Conservation (phyloP, 1,140 invertebrate species). For the Philotrypesis tridentata region DNA sequence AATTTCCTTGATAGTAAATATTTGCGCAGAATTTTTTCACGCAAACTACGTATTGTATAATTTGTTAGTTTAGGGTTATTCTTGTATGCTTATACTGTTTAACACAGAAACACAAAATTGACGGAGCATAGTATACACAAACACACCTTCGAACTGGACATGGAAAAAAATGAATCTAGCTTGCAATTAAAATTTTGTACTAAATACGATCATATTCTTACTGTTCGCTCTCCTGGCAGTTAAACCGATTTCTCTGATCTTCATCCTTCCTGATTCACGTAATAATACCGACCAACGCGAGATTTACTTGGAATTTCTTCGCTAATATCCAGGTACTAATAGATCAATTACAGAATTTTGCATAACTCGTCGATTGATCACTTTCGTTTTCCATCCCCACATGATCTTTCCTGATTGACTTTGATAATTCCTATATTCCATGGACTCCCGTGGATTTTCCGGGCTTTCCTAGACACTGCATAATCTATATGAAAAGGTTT, state of each 20-base stretch:
- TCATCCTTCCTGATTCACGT: conserved; percentile 41
- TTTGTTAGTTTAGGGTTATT: too few relatives aligned
- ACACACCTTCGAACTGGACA: too few relatives aligned
- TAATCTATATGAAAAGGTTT: too few relatives aligned
- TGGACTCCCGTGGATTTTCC: background rate
- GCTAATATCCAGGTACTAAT: conserved; percentile 30
- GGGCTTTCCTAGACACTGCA: background rate
- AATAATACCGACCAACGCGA: conserved; percentile 4
- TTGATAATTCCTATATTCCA: conserved; percentile 20
- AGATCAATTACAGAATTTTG: conserved; percentile 48
- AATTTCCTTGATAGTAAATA: too few relatives aligned
- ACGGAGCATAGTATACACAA: too few relatives aligned
- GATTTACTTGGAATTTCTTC: background rate
- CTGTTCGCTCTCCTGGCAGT: conserved; percentile 7
- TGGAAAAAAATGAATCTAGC: conserved; percentile 15
- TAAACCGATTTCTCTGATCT: conserved; percentile 33
- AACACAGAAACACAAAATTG: too few relatives aligned
- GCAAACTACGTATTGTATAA: too few relatives aligned
- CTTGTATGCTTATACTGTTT: too few relatives aligned
- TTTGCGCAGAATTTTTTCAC: too few relatives aligned
- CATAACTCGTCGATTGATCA: conserved; percentile 43
- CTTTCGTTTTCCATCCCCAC: conserved; percentile 36
- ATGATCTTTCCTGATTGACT: conserved; percentile 46
- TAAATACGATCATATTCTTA: background rate
- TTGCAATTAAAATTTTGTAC: conserved; percentile 38